Evolutionary conservation across 1,140 invertebrate species (phyloP).

Genomic region (Drosophila prosaltans): DNA sequence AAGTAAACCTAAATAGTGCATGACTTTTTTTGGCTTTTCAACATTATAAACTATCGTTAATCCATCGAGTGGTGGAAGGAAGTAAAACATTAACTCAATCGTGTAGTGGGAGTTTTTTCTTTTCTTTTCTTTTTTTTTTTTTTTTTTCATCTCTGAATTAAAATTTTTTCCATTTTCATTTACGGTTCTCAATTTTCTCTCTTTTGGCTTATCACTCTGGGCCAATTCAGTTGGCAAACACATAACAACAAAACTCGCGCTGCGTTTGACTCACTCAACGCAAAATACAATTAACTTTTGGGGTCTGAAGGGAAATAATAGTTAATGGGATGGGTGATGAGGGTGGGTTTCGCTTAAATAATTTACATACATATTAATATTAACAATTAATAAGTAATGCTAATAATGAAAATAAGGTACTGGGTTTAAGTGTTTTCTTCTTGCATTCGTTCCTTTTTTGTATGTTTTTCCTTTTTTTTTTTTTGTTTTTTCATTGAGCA

Average conservation of each 20-base stretch:
- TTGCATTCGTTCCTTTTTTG: slow-evolving; percentile 25
- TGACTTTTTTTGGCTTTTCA: slow-evolving; percentile 78
- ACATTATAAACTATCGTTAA: slow-evolving; percentile 71
- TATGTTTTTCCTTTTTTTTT: slow-evolving; percentile 21
- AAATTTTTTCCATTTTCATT: slow-evolving; percentile 14
- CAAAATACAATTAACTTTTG: slow-evolving; percentile 76
- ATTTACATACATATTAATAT: slow-evolving; percentile 80
- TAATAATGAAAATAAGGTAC: slow-evolving; percentile 83
- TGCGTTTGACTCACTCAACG: slow-evolving; percentile 49
- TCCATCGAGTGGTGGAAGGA: slow-evolving; percentile 30
- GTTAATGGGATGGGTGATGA: slow-evolving; percentile 1
- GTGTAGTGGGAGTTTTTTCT: slow-evolving; percentile 41
- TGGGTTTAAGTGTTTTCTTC: slow-evolving; percentile 77
- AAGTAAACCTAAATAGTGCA: slow-evolving; percentile 77
- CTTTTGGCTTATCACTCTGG: slow-evolving; percentile 68
- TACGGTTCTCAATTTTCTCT: slow-evolving; percentile 30
- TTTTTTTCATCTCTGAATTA: slow-evolving; percentile 21
- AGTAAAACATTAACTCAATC: slow-evolving; percentile 56
- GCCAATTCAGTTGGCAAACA: slow-evolving; percentile 63
- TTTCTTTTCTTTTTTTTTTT: slow-evolving; percentile 20
- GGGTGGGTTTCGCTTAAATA: slow-evolving; percentile 61
- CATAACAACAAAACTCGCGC: slow-evolving; percentile 70
- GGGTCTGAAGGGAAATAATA: slow-evolving; percentile 33
- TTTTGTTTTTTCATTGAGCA: slow-evolving; percentile 55
- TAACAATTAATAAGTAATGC: slow-evolving; percentile 81